Evolutionary conservation across 2,888 invertebrate species (phyloP).

Genomic region (Dryobotodes eremita): DNA sequence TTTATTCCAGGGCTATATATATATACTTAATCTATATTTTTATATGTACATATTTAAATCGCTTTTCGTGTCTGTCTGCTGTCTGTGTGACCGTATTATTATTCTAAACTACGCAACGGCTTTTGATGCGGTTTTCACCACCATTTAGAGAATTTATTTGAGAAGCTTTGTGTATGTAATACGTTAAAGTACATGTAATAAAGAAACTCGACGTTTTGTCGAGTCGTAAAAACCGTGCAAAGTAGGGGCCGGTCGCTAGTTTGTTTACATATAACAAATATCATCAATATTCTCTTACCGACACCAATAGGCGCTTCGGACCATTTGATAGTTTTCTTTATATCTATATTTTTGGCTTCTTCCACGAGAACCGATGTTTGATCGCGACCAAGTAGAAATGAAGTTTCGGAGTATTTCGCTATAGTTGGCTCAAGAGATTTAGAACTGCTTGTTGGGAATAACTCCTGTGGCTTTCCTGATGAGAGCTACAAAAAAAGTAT

Average conservation of each 20-base stretch:
- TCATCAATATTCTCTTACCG: constrained; percentile 83
- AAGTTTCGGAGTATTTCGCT: constrained; percentile 93
- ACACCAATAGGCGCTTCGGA: constrained; percentile 93
- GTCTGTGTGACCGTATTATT: not conserved
- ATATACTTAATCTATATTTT: not conserved
- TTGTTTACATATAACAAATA: not conserved
- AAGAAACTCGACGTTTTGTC: not conserved
- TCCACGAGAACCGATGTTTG: constrained; percentile 96
- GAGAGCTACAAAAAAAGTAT: constrained; percentile 77
- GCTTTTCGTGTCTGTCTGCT: not conserved
- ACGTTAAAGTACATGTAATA: not conserved
- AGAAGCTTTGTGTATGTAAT: no score
- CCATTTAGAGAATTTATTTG: not conserved
- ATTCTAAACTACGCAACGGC: not conserved
- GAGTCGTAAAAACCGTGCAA: not conserved
- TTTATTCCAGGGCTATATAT: not conserved
- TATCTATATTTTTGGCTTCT: constrained; percentile 86
- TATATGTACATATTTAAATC: not conserved
- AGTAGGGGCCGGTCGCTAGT: not conserved
- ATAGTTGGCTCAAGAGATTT: constrained; percentile 96
- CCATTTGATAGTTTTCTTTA: constrained; percentile 95
- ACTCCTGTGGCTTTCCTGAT: constrained; percentile 93
- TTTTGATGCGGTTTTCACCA: not conserved
- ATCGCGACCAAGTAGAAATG: constrained; percentile 96
- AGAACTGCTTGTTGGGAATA: constrained; percentile 96